Base-by-base conservation (phyloP, 1,140 invertebrate species). In the Brachionus paranguensis region DNA sequence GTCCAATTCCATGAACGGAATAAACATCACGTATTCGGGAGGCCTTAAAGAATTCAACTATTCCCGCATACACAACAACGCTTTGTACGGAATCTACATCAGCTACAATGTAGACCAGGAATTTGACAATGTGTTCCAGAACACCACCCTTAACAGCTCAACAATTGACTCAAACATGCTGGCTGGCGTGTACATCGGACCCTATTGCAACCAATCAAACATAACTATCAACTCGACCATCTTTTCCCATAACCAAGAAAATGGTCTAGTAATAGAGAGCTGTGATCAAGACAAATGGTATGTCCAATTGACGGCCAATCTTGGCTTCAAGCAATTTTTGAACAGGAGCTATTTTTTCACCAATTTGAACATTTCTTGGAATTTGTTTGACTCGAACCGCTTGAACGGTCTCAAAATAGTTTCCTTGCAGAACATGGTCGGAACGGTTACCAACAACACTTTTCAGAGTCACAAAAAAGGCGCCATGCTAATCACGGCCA, bases 401-500 rank as follows among this genome's bases (percentile, higher is more conserved):
- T 85, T 87, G 14, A 88, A 89, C 85, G 89, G 86, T 5, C 84
- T 90, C 20, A 84, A 87, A 10, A 87, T 89, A 68, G 85, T 85
- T 27, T 89, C 89, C 0, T 47, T 89, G 41, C 72, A 89, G 7
- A 89, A 89, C 72, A 88, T 88, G 8, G 85, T 87, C 27, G 89
- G 89, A 8, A 85, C 85, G 12, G 88, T 90, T 33, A 86, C 87
- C 7, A 90, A 90, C 87, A 98, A 98, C 90, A 92, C 93, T 85
- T 98, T 98, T 87, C 91, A 91, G 60, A 91, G 93, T 68, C 95
- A 97, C 41, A 89, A 89, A 53, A 93, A 93, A 86, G 96, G 96
- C 14, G 94, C 93, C 17, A 92, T 95, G 41, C 93, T 99, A 43
- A 98, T 98, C 91, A 94, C 94, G 5, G 89, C 90, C 85, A 88